A percentile compares a stretch with the other conserved stretches of the same genome.
phyloP scores from a whole-genome alignment of 2,113 vertebrate genomes.

The Indicator maculatus region DNA sequence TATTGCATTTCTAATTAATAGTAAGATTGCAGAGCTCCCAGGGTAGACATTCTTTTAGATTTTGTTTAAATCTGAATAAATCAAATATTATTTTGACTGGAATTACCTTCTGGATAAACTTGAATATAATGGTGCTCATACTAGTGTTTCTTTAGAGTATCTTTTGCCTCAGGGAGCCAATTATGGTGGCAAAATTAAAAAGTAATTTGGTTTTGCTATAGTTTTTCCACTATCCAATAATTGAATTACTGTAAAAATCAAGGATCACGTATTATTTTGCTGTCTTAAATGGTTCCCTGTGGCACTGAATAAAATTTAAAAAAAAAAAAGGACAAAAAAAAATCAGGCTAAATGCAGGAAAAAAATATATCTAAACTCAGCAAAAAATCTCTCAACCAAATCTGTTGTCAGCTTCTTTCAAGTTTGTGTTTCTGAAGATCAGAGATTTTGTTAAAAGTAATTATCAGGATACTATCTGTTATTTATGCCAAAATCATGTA shows the following conservation, averaged over 20 bases:
- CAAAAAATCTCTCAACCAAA: fast-evolving
- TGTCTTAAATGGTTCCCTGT: neutral
- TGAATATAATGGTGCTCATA: neutral
- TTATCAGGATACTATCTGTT: neutral
- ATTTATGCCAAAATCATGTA: neutral
- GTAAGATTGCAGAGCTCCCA: neutral
- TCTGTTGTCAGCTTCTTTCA: neutral
- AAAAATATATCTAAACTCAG: neutral
- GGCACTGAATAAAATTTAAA: neutral
- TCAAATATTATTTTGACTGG: neutral
- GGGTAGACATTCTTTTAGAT: neutral
- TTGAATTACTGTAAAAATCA: neutral
- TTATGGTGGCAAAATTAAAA: neutral
- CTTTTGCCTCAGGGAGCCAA: neutral
- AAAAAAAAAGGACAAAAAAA: too few relatives aligned
- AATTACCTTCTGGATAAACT: neutral
- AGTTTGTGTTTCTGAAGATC: neutral
- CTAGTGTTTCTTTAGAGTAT: neutral
- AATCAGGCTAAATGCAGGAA: neutral
- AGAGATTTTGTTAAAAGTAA: neutral
- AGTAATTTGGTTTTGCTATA: neutral
- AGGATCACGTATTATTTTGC: neutral
- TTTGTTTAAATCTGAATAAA: neutral
- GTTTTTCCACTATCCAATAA: neutral
- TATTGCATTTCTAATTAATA: neutral